phyloP scores from a whole-genome alignment of 2,797 vertebrate species.

The Danio jaintianensis region DNA sequence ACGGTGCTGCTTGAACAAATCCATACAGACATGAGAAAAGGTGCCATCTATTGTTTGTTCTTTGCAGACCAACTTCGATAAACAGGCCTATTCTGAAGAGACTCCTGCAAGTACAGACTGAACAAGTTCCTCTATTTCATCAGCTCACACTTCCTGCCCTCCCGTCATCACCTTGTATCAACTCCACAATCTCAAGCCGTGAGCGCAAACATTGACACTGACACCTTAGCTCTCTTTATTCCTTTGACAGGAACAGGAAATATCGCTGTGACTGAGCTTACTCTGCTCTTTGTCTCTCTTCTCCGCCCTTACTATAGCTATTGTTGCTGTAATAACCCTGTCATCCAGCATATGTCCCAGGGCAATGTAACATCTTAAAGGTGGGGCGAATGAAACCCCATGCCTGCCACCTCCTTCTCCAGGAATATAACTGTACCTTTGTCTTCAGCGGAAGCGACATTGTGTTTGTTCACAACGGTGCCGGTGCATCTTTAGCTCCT shows the following conservation, averaged over 20 bases:
- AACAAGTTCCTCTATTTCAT: slow-evolving; percentile 21
- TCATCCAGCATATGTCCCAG: slow-evolving; percentile 52
- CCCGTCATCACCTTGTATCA: slow-evolving; percentile 54
- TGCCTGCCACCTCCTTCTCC: slow-evolving; percentile 39
- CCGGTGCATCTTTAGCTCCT: slow-evolving; percentile 29
- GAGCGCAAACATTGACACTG: slow-evolving; percentile 49
- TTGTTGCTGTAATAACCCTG: slow-evolving; percentile 58
- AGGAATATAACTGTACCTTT: slow-evolving; percentile 54
- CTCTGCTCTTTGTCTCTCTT: slow-evolving; percentile 46
- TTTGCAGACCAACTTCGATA: background rate
- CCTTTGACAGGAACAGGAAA: slow-evolving; percentile 59
- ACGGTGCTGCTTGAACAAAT: background rate
- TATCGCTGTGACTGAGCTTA: slow-evolving; percentile 50
- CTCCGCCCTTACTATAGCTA: slow-evolving; percentile 50
- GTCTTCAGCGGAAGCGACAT: slow-evolving; percentile 55
- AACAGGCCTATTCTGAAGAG: background rate
- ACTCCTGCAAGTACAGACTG: slow-evolving; percentile 45
- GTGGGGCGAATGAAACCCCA: slow-evolving; percentile 48
- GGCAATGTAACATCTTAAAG: slow-evolving; percentile 55
- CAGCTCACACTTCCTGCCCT: slow-evolving; percentile 44
- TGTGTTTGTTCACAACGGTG: slow-evolving; percentile 44
- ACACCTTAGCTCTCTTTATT: slow-evolving; percentile 53
- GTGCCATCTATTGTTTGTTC: slow-evolving; percentile 1
- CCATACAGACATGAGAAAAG: background rate
- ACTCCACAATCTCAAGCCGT: slow-evolving; percentile 34